Percentiles rank a stretch among this genome's conserved stretches.
phyloP scores from a whole-genome alignment of 2,888 invertebrate genomes.

The Graphium colonna region DNA sequence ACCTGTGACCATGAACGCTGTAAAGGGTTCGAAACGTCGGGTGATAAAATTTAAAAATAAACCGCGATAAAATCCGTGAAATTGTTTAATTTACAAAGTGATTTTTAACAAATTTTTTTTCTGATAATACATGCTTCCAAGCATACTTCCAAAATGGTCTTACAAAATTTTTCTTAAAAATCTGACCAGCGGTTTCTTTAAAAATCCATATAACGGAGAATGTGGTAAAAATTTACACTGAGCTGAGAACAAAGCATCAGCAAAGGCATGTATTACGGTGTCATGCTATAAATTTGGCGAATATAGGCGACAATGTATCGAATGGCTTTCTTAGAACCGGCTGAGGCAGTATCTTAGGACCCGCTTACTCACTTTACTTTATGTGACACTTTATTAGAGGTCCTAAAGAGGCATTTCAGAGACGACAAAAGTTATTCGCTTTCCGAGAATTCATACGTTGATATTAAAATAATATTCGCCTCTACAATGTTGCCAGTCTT shows the following conservation, averaged over 20 bases:
- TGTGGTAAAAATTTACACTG: conserved; percentile 6
- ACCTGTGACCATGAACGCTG: no score
- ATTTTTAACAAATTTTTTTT: no score
- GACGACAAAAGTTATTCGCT: conserved; percentile 53
- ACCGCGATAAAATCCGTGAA: no score
- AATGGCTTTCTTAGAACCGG: conserved; percentile 45
- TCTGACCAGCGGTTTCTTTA: no score
- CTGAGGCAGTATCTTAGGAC: conserved; percentile 31
- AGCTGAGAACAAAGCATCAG: no score
- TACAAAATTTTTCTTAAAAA: no score
- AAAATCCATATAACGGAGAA: no score
- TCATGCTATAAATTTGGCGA: conserved; percentile 47
- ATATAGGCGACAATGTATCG: conserved; percentile 51
- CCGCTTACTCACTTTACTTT: conserved; percentile 53
- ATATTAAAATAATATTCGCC: conserved; percentile 47
- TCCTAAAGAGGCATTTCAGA: conserved; percentile 43
- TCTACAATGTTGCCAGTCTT: conserved; percentile 44
- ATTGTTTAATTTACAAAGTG: neutral
- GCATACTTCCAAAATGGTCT: no score
- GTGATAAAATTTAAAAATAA: no score
- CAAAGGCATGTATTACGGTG: conserved; percentile 45
- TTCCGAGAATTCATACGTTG: conserved; percentile 66
- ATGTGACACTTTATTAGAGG: conserved; percentile 73
- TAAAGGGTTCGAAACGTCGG: no score
- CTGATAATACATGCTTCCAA: no score